Conservation (phyloP, 1,140 invertebrate species). For the Xylocopa sonorina region DNA sequence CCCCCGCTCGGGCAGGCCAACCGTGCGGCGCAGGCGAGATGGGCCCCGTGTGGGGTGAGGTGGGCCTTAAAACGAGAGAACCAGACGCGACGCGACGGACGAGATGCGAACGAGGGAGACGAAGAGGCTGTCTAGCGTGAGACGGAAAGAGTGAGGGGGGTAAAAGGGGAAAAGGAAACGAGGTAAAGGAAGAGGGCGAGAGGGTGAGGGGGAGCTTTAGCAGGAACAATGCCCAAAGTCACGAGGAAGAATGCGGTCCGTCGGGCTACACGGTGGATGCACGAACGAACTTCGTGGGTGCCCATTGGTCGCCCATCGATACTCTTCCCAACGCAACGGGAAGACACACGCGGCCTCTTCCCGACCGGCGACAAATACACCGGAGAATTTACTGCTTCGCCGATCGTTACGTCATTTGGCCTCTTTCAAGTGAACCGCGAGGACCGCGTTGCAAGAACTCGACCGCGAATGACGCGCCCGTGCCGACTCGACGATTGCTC, state of each 20-base stretch:
- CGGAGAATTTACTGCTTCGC: slow-evolving; percentile 74
- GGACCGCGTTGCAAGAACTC: background rate
- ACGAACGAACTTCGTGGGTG: slow-evolving; percentile 54
- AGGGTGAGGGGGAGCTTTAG: slow-evolving; percentile 55
- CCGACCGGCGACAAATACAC: slow-evolving; percentile 74
- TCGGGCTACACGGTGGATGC: slow-evolving; percentile 72
- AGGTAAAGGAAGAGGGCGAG: background rate
- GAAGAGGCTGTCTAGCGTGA: background rate
- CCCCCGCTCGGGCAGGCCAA: slow-evolving; percentile 43
- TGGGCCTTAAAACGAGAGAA: slow-evolving; percentile 47
- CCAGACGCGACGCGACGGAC: slow-evolving; percentile 21
- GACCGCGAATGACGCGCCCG: slow-evolving; percentile 17
- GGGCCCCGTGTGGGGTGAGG: slow-evolving; percentile 40
- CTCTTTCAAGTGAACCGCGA: slow-evolving; percentile 47
- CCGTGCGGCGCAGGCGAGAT: slow-evolving; percentile 34
- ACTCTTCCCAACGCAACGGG: slow-evolving; percentile 45
- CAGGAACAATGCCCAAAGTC: slow-evolving; percentile 80
- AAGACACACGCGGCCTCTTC: slow-evolving; percentile 33
- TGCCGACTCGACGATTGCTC: background rate
- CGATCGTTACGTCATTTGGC: slow-evolving; percentile 68
- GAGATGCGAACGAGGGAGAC: slow-evolving; percentile 15
- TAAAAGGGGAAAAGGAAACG: slow-evolving; percentile 7
- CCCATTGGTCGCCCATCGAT: slow-evolving; percentile 56
- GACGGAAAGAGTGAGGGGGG: too few relatives aligned
- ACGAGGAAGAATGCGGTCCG: slow-evolving; percentile 81